Evolutionary conservation across 2,888 invertebrate genomes (phyloP), one percentile per base, ranked within the genome.

Genomic region (Tetanocera ferruginea): DNA sequence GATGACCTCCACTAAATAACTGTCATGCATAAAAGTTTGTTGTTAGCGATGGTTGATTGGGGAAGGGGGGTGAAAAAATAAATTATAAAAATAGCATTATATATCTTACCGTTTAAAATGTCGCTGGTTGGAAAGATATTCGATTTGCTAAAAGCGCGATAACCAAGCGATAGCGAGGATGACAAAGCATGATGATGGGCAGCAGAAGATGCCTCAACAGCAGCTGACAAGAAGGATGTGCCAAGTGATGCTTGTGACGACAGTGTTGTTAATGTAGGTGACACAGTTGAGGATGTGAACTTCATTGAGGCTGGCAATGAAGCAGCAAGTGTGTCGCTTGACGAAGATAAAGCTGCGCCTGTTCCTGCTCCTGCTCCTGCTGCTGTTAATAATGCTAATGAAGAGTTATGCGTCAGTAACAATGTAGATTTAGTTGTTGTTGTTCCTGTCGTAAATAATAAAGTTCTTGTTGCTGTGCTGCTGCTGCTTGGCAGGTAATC

Each of bases 381-480:
- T 37, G 37, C 25, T 62, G 57, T 64, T 64, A 25, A n/a, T 64
- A 71, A 25, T 31, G 51, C 14, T 67, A 76, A 3, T n/a, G 76
- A 66, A 25, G 31, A 37, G 37, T 69, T 55, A 19, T 25, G 17
- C 17, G 31, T 11, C 25, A 11, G 19, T 55, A 55, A 11, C 3
- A 28, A 64, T 11, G 34, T 34, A 0, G 28, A 5, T 37, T 64
- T 64, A 31, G 64, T 64, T 9, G 55, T 55, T n/a, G 55, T 55
- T 55, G 23, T 62, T 62, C 14, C 28, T 62, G 62, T 31, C 9
- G 25, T 31, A 14, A 25, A 23, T 23, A 11, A 17, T 23, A 25
- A 17, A 28, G 28, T 28, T 6, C 25, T 69, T 28, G 78, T 80
- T 37, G 71, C 78, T 52, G 78, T 76, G 62, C n/a, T 34, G 57